Evolutionary conservation across 2,113 vertebrate species (phyloP), one percentile per base, ranked within the genome.

Genomic region (Neodontobutis hainanensis): DNA sequence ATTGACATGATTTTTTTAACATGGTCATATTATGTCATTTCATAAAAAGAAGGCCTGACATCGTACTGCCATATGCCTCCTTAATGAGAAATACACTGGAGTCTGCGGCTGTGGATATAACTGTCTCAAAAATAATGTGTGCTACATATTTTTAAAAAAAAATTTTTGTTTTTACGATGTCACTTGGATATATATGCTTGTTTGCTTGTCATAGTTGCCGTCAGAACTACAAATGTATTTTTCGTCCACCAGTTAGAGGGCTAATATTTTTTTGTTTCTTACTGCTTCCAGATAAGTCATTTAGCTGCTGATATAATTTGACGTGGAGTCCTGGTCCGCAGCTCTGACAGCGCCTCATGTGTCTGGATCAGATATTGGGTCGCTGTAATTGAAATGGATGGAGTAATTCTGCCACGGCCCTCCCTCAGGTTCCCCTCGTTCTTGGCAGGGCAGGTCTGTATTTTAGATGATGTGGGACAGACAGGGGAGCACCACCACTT

Each of bases 301-400:
- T 86, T 77, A 60, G 61, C 70, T 42, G 42, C 32, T 82, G 83
- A 62, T 85, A 32, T 84, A 82, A 81, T 84, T 69, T 81, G 79
- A 83, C 81, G 77, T 79, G 52, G 75, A 83, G 68, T 82, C 74
- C 62, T 47, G 42, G 59, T 68, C 73, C 52, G 2, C 60, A 83
- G 64, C 56, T 72, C 74, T 48, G 77, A 38, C 76, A 16, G 38
- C 63, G 56, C 36, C 40, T 44, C 47, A 67, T 63, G 70, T 64
- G 68, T 78, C 57, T 72, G 72, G 61, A 86, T 85, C 84, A 79
- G 63, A 81, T 77, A 77, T 80, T 88, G 72, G 74, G 36, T 82
- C 74, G 70, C 59, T 70, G 53, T 90, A 90, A 88, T 88, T 86
- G 82, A 90, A 85, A 86, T 86, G 60, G 88, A 87, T 87, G 76